Percentiles rank a stretch among this genome's conserved stretches.
These are phyloP conservation scores for Boulengeromyrus knoepffleri DNA, from an alignment of 2,113 vertebrate genomes.

Conservation along the genomic window DNA sequence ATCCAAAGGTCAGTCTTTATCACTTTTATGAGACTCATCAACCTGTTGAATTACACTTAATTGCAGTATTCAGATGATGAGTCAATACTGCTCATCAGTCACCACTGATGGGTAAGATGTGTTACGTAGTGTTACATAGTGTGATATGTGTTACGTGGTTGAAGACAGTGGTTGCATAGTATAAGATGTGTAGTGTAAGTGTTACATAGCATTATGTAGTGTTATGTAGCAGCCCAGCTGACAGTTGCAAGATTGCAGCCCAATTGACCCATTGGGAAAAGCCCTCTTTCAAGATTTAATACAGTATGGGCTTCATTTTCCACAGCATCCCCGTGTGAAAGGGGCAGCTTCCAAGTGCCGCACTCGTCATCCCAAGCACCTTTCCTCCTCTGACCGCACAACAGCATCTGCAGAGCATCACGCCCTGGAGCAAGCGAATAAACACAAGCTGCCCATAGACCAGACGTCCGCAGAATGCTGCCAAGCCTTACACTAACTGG, in stretches of 20 bases:
- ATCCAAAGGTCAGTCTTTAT: background rate
- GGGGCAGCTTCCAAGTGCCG: background rate
- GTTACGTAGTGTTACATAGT: background rate
- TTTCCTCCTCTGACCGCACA: background rate
- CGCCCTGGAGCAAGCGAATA: background rate
- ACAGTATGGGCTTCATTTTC: background rate
- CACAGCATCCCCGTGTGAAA: background rate
- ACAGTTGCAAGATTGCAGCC: background rate
- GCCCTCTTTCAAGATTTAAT: background rate
- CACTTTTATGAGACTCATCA: background rate
- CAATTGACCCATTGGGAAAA: background rate
- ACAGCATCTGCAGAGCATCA: constrained; percentile 2
- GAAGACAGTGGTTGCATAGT: background rate
- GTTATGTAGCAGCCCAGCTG: background rate
- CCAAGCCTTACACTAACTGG: background rate
- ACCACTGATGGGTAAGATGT: background rate
- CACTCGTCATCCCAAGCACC: background rate
- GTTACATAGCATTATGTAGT: background rate
- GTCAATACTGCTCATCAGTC: background rate
- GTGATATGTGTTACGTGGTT: background rate
- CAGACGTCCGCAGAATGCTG: background rate
- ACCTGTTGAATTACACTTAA: background rate
- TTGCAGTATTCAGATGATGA: background rate
- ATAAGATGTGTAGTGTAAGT: background rate
- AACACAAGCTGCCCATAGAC: constrained; percentile 1